Evolutionary conservation across 1,140 invertebrate genomes (phyloP).

Genomic region (Danaus plexippus): DNA sequence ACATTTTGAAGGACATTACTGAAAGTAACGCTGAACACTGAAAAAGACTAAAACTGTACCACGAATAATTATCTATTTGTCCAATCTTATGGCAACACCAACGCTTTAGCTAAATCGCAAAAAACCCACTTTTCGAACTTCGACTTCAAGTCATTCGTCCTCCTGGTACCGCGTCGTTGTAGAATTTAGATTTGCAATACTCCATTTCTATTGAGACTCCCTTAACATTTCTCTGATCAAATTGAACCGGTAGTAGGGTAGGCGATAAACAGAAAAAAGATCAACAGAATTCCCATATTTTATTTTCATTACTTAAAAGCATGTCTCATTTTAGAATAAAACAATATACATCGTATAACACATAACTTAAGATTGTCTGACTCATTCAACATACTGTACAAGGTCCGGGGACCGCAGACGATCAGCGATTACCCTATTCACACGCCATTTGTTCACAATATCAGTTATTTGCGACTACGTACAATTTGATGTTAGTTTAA

Average conservation of each 20-base stretch:
- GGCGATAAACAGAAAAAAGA: slow-evolving; percentile 36
- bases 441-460: slow-evolving; percentile 17
- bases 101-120: no score
- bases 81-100: no score
- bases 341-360: slow-evolving; percentile 69
- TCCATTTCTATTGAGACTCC: no score
- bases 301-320: slow-evolving; percentile 71
- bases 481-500: slow-evolving; percentile 52
- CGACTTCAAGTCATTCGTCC: no score
- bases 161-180: no score
- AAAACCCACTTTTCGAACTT: no score
- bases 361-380: slow-evolving; percentile 67
- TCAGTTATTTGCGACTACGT: slow-evolving; percentile 37
- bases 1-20: no score
- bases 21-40: no score
- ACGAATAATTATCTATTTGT: no score
- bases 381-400: slow-evolving; percentile 60
- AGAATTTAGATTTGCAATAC: no score
- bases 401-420: slow-evolving; percentile 26
- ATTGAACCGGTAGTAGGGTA: slow-evolving; percentile 53
- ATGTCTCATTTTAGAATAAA: slow-evolving; percentile 67
- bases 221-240: no score
- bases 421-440: slow-evolving; percentile 20
- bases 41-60: no score
- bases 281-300: slow-evolving; percentile 66